Percentiles rank a stretch among this genome's conserved stretches.
These are phyloP conservation scores for Pseudochromis fuscus DNA, from an alignment of 2,797 vertebrate genomes.

Conservation along the genomic window DNA sequence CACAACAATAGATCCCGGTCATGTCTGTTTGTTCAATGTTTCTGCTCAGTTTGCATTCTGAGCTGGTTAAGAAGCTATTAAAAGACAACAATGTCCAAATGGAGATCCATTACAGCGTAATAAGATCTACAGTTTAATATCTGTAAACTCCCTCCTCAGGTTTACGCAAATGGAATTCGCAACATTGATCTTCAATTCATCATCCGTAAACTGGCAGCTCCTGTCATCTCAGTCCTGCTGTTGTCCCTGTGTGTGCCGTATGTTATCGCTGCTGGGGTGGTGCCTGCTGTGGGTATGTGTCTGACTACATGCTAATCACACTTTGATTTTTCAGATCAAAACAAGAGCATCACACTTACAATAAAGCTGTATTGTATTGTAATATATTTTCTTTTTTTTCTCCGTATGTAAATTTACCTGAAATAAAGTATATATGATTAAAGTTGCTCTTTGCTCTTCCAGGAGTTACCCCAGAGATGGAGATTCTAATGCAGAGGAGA, in stretches of 20 bases:
- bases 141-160: constrained; percentile 79
- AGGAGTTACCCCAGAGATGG: constrained; percentile 97
- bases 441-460: constrained; percentile 43
- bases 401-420: neutral
- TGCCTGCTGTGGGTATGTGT: constrained; percentile 89
- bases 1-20: neutral
- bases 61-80: too few relatives aligned
- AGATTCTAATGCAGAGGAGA: constrained; percentile 96
- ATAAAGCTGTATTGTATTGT: neutral
- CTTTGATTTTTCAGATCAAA: neutral
- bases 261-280: constrained; percentile 92
- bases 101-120: neutral
- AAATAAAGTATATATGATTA: neutral
- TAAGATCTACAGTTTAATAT: neutral
- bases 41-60: too few relatives aligned
- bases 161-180: constrained; percentile 98
- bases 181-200: constrained; percentile 99
- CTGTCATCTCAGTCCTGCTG: constrained; percentile 94
- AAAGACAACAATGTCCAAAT: neutral
- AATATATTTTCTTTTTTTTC: neutral
- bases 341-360: neutral
- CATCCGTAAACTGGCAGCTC: constrained; percentile 94
- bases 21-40: neutral
- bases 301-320: neutral
- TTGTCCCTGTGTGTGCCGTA: constrained; percentile 97